Conservation (phyloP, 1,140 invertebrate species). For the Drosophila eugracilis region DNA sequence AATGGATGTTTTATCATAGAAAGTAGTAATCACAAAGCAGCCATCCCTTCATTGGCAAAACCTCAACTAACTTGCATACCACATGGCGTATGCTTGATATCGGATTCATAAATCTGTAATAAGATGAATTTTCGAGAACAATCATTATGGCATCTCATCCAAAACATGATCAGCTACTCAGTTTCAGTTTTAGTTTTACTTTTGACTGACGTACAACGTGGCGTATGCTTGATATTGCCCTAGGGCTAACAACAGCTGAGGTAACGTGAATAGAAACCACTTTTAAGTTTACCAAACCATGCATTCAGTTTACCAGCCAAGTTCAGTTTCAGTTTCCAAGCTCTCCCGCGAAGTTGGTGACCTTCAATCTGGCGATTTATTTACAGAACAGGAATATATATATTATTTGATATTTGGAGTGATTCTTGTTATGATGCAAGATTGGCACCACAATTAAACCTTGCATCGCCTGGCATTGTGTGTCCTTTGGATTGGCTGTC, state of each 20-base stretch:
- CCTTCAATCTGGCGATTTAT: not conserved
- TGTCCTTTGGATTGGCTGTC: slow-evolving; percentile 24
- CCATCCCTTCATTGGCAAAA: too few relatives aligned
- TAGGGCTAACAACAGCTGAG: not conserved
- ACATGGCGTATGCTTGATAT: too few relatives aligned
- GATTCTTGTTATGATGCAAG: not conserved
- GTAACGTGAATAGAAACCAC: slow-evolving; percentile 13
- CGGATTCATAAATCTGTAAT: too few relatives aligned
- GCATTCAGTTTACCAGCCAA: not conserved
- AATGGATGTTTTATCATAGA: too few relatives aligned
- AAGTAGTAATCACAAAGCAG: too few relatives aligned
- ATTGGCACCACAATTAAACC: not conserved
- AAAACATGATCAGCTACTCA: not conserved
- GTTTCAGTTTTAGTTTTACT: not conserved
- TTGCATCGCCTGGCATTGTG: not conserved
- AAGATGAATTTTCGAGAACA: not conserved
- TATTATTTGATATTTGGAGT: not conserved
- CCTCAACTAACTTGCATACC: too few relatives aligned
- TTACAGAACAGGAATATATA: not conserved
- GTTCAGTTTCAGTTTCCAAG: not conserved
- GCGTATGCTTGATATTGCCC: slow-evolving; percentile 28
- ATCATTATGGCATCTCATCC: slow-evolving; percentile 3
- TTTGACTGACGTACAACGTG: slow-evolving; percentile 16
- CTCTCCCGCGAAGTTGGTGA: too few relatives aligned
- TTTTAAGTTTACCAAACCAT: slow-evolving; percentile 5